A percentile compares a stretch with the other conserved stretches of the same genome.
Evolutionary conservation across 2,797 vertebrate species (phyloP).

Genomic region (Poecilia picta): DNA sequence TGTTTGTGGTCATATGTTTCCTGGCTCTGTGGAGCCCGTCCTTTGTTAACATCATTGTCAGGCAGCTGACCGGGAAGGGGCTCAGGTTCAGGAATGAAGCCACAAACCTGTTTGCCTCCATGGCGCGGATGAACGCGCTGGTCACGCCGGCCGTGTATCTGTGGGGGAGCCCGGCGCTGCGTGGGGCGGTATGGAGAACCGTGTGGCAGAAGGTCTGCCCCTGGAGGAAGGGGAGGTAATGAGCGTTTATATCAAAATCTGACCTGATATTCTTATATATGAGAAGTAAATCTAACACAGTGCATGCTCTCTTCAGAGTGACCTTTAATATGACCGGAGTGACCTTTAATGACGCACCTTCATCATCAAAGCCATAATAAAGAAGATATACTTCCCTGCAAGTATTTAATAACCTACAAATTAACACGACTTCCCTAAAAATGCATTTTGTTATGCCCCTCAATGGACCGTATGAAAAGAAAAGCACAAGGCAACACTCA

Average conservation of each 20-base stretch:
- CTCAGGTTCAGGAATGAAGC: constrained; percentile 80
- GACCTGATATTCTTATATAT: neutral
- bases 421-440: neutral
- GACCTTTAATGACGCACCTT: neutral
- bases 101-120: constrained; percentile 80
- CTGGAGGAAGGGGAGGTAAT: constrained; percentile 34
- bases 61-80: constrained; percentile 69
- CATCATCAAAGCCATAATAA: neutral
- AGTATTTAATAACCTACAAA: neutral
- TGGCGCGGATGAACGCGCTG: constrained; percentile 82
- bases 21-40: constrained; percentile 82
- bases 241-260: neutral
- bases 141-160: constrained; percentile 81
- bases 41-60: constrained; percentile 80
- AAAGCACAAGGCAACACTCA: neutral
- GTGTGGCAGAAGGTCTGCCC: constrained; percentile 70
- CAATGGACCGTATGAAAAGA: neutral
- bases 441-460: neutral
- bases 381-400: neutral
- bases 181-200: constrained; percentile 66
- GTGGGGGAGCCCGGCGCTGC: constrained; percentile 81
- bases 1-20: constrained; percentile 83
- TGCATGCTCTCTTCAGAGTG: constrained; percentile 38
- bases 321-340: constrained; percentile 18
- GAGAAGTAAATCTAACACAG: neutral